Evolutionary conservation across 1,140 invertebrate genomes (phyloP).

Genomic region (Copidosoma floridanum): DNA sequence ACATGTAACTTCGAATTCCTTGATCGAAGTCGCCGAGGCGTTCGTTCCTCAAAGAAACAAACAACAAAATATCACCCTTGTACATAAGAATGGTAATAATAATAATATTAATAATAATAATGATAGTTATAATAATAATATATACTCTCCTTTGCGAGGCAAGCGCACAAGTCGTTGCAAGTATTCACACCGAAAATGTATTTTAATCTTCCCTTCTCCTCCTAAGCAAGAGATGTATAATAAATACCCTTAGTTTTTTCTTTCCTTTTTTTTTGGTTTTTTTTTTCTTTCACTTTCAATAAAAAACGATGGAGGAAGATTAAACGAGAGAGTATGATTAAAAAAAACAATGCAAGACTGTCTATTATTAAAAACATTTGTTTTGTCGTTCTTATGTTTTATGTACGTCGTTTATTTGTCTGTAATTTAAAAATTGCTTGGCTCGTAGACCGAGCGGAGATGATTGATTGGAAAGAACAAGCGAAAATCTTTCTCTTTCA

Average conservation of each 20-base stretch:
- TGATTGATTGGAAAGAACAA: background rate
- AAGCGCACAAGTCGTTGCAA: constrained; percentile 26
- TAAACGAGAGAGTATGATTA: background rate
- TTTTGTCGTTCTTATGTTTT: too few relatives aligned
- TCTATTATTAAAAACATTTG: constrained; percentile 7
- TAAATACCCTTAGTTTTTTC: background rate
- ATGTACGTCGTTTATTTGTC: too few relatives aligned
- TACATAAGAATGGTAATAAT: constrained; percentile 14
- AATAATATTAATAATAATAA: background rate
- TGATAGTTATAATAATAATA: too few relatives aligned
- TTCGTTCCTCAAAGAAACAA: constrained; percentile 18
- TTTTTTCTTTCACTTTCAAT: constrained; percentile 1
- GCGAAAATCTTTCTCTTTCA: background rate
- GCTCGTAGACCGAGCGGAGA: constrained; percentile 32
- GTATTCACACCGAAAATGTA: constrained; percentile 28
- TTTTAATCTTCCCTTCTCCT: too few relatives aligned
- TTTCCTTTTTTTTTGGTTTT: background rate
- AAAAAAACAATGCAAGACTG: too few relatives aligned
- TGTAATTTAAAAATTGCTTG: too few relatives aligned
- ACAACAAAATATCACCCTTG: constrained; percentile 18
- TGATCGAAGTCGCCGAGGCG: background rate
- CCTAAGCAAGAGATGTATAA: constrained; percentile 20
- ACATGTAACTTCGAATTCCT: constrained; percentile 6
- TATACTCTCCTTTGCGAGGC: constrained; percentile 14
- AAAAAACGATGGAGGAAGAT: background rate